Conservation (phyloP, 1,140 invertebrate species). For the Listronotus bonariensis region DNA sequence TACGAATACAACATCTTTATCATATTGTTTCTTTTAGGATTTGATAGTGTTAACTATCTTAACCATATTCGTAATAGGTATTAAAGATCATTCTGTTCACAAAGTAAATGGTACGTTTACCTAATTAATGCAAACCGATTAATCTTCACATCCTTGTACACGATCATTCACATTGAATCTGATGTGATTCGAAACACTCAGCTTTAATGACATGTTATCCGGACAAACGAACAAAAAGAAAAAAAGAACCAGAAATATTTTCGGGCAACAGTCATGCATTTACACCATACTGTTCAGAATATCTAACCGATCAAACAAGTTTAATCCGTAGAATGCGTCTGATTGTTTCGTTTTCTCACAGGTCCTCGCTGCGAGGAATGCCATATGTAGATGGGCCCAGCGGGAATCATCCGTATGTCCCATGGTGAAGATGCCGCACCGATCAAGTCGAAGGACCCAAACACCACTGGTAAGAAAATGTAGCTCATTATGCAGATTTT, state of each 20-base stretch:
- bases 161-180: too few species aligned
- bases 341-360: slow-evolving; percentile 43
- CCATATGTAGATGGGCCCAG: slow-evolving; percentile 40
- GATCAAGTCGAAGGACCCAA: slow-evolving; percentile 1
- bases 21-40: too few species aligned
- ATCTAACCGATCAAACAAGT: slow-evolving; percentile 39
- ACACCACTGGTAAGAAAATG: slow-evolving; percentile 4
- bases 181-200: slow-evolving; percentile 17
- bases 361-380: slow-evolving; percentile 36
- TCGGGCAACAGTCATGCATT: slow-evolving; percentile 28
- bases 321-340: slow-evolving; percentile 37
- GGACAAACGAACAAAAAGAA: slow-evolving; percentile 9
- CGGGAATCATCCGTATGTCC: slow-evolving; percentile 34
- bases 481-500: slow-evolving; percentile 22
- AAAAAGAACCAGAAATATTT: slow-evolving; percentile 30
- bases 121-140: too few species aligned
- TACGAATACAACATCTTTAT: too few species aligned
- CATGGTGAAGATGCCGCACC: slow-evolving; percentile 29
- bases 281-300: slow-evolving; percentile 37
- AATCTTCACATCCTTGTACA: too few species aligned
- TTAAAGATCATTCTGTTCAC: too few species aligned
- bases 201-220: slow-evolving; percentile 18
- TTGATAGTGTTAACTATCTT: too few species aligned
- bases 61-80: too few species aligned
- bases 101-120: too few species aligned